A percentile compares a stretch with the other conserved stretches of the same genome.
These are phyloP conservation scores for Crotalus horridus DNA, from an alignment of 2,113 vertebrate genomes.

Conservation along the genomic window DNA sequence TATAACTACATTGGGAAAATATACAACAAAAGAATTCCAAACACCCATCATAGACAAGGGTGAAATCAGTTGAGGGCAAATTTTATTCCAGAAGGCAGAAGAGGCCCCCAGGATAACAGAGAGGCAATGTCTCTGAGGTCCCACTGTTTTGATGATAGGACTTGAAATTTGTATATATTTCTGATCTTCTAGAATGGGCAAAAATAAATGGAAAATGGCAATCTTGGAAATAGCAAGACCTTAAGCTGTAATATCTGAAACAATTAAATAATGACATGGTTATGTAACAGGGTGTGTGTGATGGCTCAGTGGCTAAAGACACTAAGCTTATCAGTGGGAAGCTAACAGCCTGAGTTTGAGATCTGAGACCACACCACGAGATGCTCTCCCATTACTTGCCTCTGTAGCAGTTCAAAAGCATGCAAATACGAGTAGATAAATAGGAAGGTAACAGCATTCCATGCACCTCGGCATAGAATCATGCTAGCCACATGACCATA, in stretches of 20 bases:
- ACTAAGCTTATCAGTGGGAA: background rate
- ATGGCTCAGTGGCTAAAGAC: background rate
- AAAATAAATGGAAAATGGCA: background rate
- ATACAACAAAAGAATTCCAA: background rate
- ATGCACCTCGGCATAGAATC: background rate
- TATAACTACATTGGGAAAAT: background rate
- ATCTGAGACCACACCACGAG: background rate
- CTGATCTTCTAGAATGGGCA: background rate
- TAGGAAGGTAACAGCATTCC: background rate
- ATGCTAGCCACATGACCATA: background rate
- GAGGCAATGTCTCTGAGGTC: background rate
- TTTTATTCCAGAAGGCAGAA: background rate
- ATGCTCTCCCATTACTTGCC: background rate
- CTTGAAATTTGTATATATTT: background rate
- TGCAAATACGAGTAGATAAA: background rate
- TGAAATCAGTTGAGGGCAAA: background rate
- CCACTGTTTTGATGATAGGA: background rate
- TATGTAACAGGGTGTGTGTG: background rate
- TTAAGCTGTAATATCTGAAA: background rate
- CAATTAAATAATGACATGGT: background rate
- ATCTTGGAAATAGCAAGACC: background rate
- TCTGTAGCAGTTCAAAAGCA: background rate
- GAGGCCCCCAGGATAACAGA: background rate
- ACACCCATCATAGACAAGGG: background rate
- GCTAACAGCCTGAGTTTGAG: background rate